phyloP scores from a whole-genome alignment of 2,113 vertebrate species.

The Pristiophorus japonicus region DNA sequence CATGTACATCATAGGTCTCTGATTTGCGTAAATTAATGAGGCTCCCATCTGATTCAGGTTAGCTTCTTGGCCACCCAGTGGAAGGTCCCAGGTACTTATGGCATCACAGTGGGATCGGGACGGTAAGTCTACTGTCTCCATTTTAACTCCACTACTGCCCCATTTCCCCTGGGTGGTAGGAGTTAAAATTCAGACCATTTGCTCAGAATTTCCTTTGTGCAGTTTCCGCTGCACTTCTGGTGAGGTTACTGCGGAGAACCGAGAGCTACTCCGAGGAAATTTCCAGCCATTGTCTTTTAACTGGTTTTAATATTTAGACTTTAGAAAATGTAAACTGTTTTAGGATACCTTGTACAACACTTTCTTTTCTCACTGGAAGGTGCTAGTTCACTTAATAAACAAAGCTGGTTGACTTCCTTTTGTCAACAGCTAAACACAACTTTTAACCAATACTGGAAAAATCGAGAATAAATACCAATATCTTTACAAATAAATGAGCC shows the following conservation, averaged over 20 bases:
- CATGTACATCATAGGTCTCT: neutral
- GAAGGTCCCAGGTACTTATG: no score
- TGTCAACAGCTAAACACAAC: neutral
- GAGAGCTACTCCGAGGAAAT: no score
- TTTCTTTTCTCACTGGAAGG: neutral
- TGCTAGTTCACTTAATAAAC: neutral
- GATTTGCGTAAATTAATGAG: neutral
- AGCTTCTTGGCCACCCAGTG: neutral
- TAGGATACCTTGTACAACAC: neutral
- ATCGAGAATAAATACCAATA: neutral
- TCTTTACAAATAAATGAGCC: neutral
- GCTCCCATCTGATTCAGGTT: neutral
- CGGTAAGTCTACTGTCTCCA: no score
- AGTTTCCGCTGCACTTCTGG: no score
- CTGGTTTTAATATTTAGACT: neutral
- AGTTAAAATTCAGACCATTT: no score
- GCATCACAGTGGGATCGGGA: no score
- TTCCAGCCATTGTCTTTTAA: neutral
- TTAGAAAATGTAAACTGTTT: neutral
- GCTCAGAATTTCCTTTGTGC: no score
- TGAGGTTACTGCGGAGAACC: no score
- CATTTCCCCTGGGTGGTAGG: no score
- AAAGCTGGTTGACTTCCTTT: neutral
- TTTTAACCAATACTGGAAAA: neutral
- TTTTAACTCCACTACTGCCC: no score